Percentiles rank a stretch among this genome's conserved stretches.
These are phyloP conservation scores for Melolontha melolontha DNA, from an alignment of 2,888 invertebrate species.

Conservation along the genomic window DNA sequence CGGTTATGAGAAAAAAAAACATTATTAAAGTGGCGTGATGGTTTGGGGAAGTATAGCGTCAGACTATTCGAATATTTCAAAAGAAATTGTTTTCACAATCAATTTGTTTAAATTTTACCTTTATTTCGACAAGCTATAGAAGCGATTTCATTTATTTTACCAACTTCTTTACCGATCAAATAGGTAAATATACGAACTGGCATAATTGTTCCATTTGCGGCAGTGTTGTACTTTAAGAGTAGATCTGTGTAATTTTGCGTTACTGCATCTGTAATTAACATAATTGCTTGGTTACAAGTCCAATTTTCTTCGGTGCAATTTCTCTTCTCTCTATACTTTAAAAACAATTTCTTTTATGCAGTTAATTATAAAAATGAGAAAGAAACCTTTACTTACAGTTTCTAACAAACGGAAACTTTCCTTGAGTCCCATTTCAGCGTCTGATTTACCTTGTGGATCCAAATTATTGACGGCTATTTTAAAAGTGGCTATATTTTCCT, in stretches of 20 bases:
- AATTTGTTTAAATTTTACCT: conserved; percentile 67
- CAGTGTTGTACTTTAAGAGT: conserved; percentile 84
- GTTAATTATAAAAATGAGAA: neutral
- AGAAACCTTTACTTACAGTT: conserved; percentile 68
- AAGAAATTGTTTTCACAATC: no score
- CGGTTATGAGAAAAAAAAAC: no score
- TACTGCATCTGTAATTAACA: conserved; percentile 96
- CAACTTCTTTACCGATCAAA: conserved; percentile 93
- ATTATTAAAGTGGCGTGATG: no score
- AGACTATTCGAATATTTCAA: no score
- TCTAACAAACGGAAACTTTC: conserved; percentile 86
- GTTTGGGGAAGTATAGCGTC: no score
- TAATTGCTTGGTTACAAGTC: conserved; percentile 93
- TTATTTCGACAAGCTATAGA: conserved; percentile 97
- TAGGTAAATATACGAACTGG: conserved; percentile 96
- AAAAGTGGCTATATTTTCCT: conserved; percentile 84
- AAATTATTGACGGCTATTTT: conserved; percentile 76
- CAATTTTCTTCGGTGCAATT: conserved; percentile 68
- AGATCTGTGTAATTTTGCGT: conserved; percentile 89
- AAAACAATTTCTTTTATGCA: conserved; percentile 28
- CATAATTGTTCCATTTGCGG: conserved; percentile 75
- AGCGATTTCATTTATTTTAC: conserved; percentile 88
- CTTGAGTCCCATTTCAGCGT: conserved; percentile 84
- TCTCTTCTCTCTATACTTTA: conserved; percentile 63
- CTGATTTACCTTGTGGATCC: conserved; percentile 83